These are phyloP conservation scores for Dromococcyx pavoninus DNA, from an alignment of 2,797 vertebrate species.

Conservation along the genomic window DNA sequence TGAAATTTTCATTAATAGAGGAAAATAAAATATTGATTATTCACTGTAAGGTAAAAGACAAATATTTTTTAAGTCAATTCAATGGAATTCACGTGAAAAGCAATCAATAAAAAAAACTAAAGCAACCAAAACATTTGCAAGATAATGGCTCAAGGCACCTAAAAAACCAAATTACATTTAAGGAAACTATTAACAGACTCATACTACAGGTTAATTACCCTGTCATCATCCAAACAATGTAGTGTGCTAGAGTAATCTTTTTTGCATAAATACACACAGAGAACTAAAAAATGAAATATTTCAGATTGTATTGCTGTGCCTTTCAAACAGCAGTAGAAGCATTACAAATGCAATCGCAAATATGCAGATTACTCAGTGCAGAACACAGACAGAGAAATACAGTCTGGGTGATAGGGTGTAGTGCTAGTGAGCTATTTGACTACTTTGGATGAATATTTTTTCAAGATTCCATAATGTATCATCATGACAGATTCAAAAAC, in stretches of 20 bases:
- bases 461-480: background rate
- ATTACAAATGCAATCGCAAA: background rate
- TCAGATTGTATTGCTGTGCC: background rate
- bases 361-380: background rate
- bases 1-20: background rate
- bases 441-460: background rate
- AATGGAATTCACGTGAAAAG: background rate
- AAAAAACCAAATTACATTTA: background rate
- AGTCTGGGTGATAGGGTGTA: background rate
- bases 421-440: background rate
- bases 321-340: background rate
- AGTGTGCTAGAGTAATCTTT: background rate
- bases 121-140: background rate
- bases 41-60: background rate
- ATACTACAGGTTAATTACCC: conserved; percentile 3
- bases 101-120: background rate
- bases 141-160: background rate
- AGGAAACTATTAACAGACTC: conserved; percentile 3
- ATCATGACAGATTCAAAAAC: background rate
- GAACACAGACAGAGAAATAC: background rate
- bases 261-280: background rate
- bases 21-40: background rate
- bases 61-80: background rate
- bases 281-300: conserved; percentile 19
- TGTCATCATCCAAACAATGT: background rate